A percentile compares a stretch with the other conserved stretches of the same genome.
phyloP scores from a whole-genome alignment of 1,140 invertebrate genomes.

The Formica selysi region DNA sequence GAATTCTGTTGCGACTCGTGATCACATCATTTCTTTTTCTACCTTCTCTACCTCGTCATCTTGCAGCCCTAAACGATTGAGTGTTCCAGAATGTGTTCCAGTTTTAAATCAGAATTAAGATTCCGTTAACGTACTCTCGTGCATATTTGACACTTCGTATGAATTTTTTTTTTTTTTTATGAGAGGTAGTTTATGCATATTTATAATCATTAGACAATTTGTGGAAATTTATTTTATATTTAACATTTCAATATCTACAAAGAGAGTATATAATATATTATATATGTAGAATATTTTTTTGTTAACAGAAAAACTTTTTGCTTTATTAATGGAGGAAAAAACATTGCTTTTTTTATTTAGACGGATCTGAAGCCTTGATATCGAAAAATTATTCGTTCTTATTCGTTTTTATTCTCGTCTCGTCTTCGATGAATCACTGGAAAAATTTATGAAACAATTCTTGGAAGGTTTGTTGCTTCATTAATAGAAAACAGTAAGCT shows the following conservation, averaged over 20 bases:
- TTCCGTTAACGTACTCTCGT: background rate
- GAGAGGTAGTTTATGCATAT: background rate
- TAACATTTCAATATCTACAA: no score
- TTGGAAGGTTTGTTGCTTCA: background rate
- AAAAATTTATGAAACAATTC: background rate
- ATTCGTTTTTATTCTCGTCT: no score
- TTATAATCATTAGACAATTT: background rate
- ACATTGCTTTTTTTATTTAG: no score
- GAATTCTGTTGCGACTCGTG: background rate
- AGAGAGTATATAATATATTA: no score
- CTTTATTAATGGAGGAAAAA: no score
- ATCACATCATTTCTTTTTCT: background rate
- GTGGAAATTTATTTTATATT: background rate
- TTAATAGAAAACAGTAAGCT: no score
- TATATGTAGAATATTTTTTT: no score
- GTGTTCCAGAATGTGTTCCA: background rate
- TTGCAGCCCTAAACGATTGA: background rate
- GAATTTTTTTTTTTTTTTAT: background rate
- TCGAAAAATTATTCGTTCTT: no score
- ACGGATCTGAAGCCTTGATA: no score
- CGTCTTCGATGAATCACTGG: no score
- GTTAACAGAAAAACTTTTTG: no score
- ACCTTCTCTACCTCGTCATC: background rate
- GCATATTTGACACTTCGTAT: background rate
- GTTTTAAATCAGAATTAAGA: conserved; percentile 22